Evolutionary conservation across 2,797 vertebrate genomes (phyloP).

Genomic region (Simalia tracyae): DNA sequence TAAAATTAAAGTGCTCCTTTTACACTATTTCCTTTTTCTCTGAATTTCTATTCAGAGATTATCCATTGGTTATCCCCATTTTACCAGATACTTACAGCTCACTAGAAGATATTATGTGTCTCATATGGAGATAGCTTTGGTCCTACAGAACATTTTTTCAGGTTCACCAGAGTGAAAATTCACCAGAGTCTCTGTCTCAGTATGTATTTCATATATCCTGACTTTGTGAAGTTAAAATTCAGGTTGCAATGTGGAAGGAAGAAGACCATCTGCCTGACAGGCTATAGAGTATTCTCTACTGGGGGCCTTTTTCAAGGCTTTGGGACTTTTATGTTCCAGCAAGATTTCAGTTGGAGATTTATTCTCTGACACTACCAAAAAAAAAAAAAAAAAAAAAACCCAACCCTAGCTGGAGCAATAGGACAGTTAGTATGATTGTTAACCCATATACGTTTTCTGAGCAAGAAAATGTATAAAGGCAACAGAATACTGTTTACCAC

Average conservation of each 20-base stretch:
- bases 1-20: background rate
- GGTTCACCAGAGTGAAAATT: background rate
- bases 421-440: background rate
- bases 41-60: background rate
- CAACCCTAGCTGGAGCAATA: background rate
- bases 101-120: background rate
- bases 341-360: background rate
- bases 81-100: background rate
- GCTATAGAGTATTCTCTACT: background rate
- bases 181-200: background rate
- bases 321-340: background rate
- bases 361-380: background rate
- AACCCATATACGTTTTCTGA: background rate
- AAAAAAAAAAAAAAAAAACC: too few species aligned
- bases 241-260: background rate
- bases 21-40: background rate
- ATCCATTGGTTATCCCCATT: background rate
- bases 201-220: background rate
- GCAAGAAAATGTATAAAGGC: background rate
- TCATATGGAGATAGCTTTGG: background rate
- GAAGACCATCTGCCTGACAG: background rate
- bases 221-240: background rate
- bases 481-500: background rate
- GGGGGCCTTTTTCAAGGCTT: background rate
- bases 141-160: background rate